Evolutionary conservation across 2,797 vertebrate species (phyloP).

Genomic region (Schizopygopsis pylzovi): DNA sequence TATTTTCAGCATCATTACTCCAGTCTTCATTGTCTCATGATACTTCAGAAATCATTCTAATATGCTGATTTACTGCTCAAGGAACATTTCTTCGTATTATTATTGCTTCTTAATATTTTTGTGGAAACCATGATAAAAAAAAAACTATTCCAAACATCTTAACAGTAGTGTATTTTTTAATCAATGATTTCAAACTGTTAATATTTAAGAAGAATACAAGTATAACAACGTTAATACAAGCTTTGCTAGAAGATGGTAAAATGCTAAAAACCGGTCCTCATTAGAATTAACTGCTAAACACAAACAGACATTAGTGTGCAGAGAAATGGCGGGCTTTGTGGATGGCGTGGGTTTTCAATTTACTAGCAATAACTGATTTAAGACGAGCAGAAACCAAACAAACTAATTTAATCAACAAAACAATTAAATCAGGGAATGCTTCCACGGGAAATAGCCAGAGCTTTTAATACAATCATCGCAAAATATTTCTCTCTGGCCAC

Average conservation of each 20-base stretch:
- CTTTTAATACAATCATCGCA: conserved; percentile 37
- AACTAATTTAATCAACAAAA: conserved; percentile 29
- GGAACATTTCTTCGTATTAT: not conserved
- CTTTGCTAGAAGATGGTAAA: not conserved
- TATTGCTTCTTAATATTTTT: not conserved
- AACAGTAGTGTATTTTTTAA: no score
- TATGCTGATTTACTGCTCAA: not conserved
- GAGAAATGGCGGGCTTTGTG: not conserved
- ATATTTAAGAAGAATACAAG: no score
- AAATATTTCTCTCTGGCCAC: conserved; percentile 18
- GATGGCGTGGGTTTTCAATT: conserved; percentile 6
- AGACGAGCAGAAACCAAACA: conserved; percentile 36
- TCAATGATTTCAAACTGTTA: not conserved
- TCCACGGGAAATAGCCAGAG: conserved; percentile 41
- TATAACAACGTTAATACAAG: not conserved
- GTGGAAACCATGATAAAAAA: not conserved
- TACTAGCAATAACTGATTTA: conserved; percentile 16
- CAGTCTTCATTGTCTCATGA: not conserved
- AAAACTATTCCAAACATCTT: no score
- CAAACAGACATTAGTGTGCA: not conserved
- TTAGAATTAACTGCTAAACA: not conserved
- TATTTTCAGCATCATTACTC: not conserved
- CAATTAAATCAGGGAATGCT: conserved; percentile 45
- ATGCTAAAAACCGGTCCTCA: not conserved
- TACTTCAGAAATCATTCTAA: not conserved